phyloP scores from a whole-genome alignment of 1,140 invertebrate species.

The Steinernema khuongi region DNA sequence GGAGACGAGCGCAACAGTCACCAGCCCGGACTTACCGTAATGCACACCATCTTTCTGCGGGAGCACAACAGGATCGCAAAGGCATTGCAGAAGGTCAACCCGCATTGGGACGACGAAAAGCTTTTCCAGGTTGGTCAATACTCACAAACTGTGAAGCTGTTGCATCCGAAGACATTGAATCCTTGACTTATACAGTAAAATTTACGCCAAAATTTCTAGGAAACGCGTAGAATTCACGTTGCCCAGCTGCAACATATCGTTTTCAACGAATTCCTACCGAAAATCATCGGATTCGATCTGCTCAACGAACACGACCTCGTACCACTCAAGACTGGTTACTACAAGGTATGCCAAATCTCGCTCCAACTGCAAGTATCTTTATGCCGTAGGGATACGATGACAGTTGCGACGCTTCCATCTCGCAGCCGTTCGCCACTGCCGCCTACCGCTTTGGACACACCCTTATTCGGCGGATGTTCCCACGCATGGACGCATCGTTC shows the following conservation, averaged over 20 bases:
- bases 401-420: slow-evolving; percentile 56
- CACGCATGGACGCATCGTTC: slow-evolving; percentile 42
- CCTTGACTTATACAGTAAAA: neutral
- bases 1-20: slow-evolving; percentile 89
- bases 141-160: neutral
- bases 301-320: slow-evolving; percentile 64
- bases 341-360: slow-evolving; percentile 10
- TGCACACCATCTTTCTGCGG: slow-evolving; percentile 67
- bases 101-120: slow-evolving; percentile 60
- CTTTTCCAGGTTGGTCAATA: slow-evolving; percentile 42
- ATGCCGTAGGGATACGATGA: slow-evolving; percentile 45
- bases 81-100: slow-evolving; percentile 65
- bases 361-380: neutral
- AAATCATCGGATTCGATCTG: slow-evolving; percentile 77
- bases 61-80: slow-evolving; percentile 77
- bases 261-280: slow-evolving; percentile 76
- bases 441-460: slow-evolving; percentile 68
- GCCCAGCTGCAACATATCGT: slow-evolving; percentile 82
- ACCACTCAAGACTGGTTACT: slow-evolving; percentile 43
- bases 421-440: slow-evolving; percentile 59
- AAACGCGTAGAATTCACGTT: slow-evolving; percentile 74
- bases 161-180: neutral
- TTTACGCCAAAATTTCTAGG: slow-evolving; percentile 65
- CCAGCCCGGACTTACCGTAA: slow-evolving; percentile 70
- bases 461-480: slow-evolving; percentile 46